Conservation (phyloP, 2,888 invertebrate genomes). For the Ischnura elegans region DNA sequence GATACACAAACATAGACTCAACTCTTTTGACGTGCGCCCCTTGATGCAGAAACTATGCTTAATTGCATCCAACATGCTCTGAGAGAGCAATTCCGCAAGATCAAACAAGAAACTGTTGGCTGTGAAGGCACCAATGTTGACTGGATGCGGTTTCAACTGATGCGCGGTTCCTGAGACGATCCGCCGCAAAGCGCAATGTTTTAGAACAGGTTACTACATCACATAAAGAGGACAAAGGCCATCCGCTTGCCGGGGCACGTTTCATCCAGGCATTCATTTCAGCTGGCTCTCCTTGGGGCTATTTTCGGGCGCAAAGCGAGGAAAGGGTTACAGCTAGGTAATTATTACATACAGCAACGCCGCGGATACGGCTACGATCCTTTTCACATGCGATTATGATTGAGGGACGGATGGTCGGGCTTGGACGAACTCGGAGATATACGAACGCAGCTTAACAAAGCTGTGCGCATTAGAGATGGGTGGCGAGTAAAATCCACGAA, state of each 20-base stretch:
- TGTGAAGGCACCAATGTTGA: neutral
- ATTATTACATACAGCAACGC: neutral
- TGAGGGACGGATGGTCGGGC: neutral
- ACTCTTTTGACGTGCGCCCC: too few species aligned
- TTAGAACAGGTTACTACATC: neutral
- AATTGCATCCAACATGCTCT: neutral
- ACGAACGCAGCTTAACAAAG: too few species aligned
- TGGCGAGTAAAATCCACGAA: too few species aligned
- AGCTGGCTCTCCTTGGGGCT: neutral
- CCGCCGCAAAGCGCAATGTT: neutral
- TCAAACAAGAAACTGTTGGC: neutral
- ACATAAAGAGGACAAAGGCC: neutral
- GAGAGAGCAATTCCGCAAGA: neutral
- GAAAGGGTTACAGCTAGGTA: neutral
- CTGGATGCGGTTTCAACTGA: neutral
- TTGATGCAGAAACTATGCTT: too few species aligned
- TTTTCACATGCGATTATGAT: conserved; percentile 1
- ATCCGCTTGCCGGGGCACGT: neutral
- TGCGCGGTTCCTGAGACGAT: neutral
- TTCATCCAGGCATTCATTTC: neutral
- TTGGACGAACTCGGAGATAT: too few species aligned
- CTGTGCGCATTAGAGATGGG: too few species aligned
- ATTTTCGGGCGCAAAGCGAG: neutral
- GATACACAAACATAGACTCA: too few species aligned
- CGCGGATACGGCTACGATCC: neutral